Percentiles rank a stretch among this genome's conserved stretches.
Evolutionary conservation across 2,113 vertebrate species (phyloP).

Genomic region (Orcinus orca): DNA sequence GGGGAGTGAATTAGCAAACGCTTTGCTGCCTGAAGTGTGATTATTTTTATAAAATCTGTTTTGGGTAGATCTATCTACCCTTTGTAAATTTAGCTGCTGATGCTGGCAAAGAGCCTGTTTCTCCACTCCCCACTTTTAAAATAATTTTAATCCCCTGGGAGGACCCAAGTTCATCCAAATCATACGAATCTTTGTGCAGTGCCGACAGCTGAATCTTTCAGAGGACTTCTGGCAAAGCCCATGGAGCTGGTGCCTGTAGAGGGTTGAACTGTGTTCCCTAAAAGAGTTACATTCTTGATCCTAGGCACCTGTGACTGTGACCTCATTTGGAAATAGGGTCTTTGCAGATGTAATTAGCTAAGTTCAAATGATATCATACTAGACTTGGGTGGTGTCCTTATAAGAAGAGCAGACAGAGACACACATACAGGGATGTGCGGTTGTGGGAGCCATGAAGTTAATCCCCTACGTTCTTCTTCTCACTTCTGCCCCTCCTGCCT

Average conservation of each 20-base stretch:
- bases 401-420: not conserved
- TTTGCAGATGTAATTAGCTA: too few species aligned
- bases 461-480: not conserved
- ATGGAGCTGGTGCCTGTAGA: not conserved
- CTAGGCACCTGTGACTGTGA: not conserved
- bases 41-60: not conserved
- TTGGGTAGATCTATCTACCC: not conserved
- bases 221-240: not conserved
- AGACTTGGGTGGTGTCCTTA: not conserved
- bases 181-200: not conserved
- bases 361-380: not conserved
- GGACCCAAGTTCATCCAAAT: not conserved
- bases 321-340: not conserved
- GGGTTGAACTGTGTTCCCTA: not conserved
- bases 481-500: not conserved
- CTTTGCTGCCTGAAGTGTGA: not conserved
- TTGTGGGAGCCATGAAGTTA: not conserved
- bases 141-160: not conserved
- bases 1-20: rapidly evolving
- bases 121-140: not conserved
- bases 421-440: not conserved
- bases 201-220: not conserved
- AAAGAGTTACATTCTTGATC: not conserved
- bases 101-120: not conserved
- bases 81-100: not conserved